Conservation (phyloP, 1,140 invertebrate species). For the Lepidostoma basale region DNA sequence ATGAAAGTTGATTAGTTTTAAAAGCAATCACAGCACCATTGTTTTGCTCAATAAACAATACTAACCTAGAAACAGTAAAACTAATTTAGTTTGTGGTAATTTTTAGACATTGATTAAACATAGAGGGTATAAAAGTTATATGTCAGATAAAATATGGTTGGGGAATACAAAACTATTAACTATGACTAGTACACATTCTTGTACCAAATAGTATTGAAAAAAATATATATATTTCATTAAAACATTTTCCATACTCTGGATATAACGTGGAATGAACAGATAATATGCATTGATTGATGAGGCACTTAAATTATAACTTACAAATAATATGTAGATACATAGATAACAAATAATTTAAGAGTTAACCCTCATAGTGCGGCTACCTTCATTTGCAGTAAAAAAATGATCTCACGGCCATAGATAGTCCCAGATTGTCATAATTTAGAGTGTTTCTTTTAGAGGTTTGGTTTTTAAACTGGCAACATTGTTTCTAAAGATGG, state of each 20-base stretch:
- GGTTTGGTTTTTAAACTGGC: too few species aligned
- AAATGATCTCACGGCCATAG: too few species aligned
- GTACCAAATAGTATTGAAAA: constrained; percentile 42
- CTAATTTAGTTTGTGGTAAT: constrained; percentile 24
- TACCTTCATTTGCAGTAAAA: too few species aligned
- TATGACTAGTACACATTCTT: constrained; percentile 47
- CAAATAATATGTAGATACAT: too few species aligned
- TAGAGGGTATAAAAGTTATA: constrained; percentile 25
- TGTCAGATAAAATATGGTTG: constrained; percentile 32
- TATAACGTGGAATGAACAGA: background rate
- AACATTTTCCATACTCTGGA: background rate
- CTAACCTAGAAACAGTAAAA: constrained; percentile 34
- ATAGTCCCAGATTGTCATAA: too few species aligned
- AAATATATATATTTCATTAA: constrained; percentile 18
- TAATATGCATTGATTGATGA: too few species aligned
- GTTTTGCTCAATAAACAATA: constrained; percentile 40
- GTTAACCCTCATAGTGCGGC: too few species aligned
- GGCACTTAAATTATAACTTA: too few species aligned
- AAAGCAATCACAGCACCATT: constrained; percentile 46
- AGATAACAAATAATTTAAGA: too few species aligned
- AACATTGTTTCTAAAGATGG: too few species aligned
- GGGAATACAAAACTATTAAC: constrained; percentile 40
- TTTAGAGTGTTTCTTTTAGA: too few species aligned
- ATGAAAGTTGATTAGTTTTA: constrained; percentile 30
- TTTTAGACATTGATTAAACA: constrained; percentile 14